Percentiles rank a stretch among this genome's conserved stretches.
Evolutionary conservation across 2,797 vertebrate species (phyloP).

Genomic region (Euthynnus affinis): DNA sequence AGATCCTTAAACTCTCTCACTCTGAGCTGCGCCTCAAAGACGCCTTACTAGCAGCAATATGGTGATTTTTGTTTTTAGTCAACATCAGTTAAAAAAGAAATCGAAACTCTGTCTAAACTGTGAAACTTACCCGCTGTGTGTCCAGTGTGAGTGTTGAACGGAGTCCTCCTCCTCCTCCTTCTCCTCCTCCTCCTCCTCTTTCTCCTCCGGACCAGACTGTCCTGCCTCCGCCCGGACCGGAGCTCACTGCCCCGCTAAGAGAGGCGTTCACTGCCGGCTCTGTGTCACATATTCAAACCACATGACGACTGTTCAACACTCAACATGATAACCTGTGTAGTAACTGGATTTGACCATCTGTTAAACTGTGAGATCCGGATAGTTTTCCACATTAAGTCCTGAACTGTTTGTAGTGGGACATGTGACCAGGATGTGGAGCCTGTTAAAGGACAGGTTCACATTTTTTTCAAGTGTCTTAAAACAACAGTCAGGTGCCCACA

Average conservation of each 20-base stretch:
- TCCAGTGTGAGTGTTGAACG: constrained; percentile 23
- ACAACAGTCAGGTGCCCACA: background rate
- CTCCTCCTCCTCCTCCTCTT: constrained; percentile 30
- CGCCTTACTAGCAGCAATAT: too few species aligned
- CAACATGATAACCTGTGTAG: background rate
- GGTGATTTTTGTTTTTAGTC: background rate
- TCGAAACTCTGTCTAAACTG: background rate
- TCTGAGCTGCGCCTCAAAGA: background rate
- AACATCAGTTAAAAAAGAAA: background rate
- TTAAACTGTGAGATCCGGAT: background rate
- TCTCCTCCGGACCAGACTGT: background rate
- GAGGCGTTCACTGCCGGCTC: constrained; percentile 62
- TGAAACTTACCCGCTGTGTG: constrained; percentile 49
- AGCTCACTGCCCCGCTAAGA: constrained; percentile 1
- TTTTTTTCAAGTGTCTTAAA: background rate
- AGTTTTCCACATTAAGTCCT: background rate
- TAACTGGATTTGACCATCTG: background rate
- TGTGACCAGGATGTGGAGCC: background rate
- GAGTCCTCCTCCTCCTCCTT: constrained; percentile 39
- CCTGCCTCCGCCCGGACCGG: constrained; percentile 41
- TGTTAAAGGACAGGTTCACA: background rate
- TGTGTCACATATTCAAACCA: constrained; percentile 22
- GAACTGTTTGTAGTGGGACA: background rate
- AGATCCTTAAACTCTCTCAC: constrained; percentile 15
- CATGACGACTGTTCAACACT: background rate